Percentiles rank a stretch among this genome's conserved stretches.
Evolutionary conservation across 2,797 vertebrate genomes (phyloP).

Genomic region (Siniperca obscura): DNA sequence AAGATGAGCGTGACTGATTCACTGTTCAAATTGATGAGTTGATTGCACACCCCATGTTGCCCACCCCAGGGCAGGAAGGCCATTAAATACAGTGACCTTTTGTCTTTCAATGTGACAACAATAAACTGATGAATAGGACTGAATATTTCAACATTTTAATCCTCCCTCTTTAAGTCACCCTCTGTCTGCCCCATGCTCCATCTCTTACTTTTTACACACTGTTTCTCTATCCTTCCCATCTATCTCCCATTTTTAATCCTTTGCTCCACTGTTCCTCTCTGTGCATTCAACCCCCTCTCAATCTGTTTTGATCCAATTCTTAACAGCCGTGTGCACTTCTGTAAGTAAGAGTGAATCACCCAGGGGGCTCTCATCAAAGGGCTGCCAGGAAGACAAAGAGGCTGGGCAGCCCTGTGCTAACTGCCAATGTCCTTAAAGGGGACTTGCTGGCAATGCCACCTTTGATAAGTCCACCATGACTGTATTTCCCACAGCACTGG

Average conservation of each 20-base stretch:
- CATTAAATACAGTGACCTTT: slow-evolving; percentile 71
- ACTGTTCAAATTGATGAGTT: slow-evolving; percentile 66
- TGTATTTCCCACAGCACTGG: slow-evolving; percentile 59
- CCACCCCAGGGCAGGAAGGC: slow-evolving; percentile 48
- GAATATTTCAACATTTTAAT: slow-evolving; percentile 59
- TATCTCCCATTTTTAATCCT: slow-evolving; percentile 71
- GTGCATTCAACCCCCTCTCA: slow-evolving; percentile 73
- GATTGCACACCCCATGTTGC: slow-evolving; percentile 53
- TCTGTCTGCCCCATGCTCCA: slow-evolving; percentile 27
- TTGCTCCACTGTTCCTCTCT: slow-evolving; percentile 52
- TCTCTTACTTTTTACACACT: slow-evolving; percentile 50
- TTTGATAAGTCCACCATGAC: slow-evolving; percentile 78
- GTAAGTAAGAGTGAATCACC: slow-evolving; percentile 85
- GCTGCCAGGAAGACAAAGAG: slow-evolving; percentile 85
- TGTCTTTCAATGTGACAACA: slow-evolving; percentile 65
- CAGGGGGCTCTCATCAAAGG: slow-evolving; percentile 83
- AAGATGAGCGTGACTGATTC: slow-evolving; percentile 65
- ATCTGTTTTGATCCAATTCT: slow-evolving; percentile 85
- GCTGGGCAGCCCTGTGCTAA: slow-evolving; percentile 72
- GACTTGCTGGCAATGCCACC: slow-evolving; percentile 78
- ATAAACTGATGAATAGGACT: slow-evolving; percentile 53
- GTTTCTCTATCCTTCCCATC: slow-evolving; percentile 55
- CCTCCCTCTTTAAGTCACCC: slow-evolving; percentile 45
- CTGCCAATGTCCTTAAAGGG: slow-evolving; percentile 80
- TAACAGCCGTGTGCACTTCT: slow-evolving; percentile 81